Conservation (phyloP, 2,113 vertebrate species). For the Tetrax tetrax region DNA sequence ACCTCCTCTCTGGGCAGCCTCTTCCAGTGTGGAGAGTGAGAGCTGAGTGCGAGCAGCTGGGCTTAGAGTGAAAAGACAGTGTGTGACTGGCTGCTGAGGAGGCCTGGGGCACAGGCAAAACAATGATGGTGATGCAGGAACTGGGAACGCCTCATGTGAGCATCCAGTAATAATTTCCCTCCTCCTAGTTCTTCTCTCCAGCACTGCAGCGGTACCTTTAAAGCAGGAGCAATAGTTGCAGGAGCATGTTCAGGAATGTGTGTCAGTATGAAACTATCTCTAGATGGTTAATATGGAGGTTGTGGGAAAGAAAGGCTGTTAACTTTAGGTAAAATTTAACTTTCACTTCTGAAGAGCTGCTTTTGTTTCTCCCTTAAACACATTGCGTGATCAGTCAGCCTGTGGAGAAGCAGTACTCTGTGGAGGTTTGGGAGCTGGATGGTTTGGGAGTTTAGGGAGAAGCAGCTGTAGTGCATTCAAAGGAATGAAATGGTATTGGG, state of each 20-base stretch:
- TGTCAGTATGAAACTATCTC: neutral
- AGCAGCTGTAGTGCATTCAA: neutral
- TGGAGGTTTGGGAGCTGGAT: neutral
- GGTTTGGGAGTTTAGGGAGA: neutral
- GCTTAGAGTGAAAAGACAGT: neutral
- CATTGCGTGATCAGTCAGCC: neutral
- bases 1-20: too few species aligned
- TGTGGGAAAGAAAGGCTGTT: neutral
- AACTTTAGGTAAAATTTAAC: neutral
- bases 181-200: neutral
- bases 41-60: neutral
- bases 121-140: neutral
- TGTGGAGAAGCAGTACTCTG: accelerated
- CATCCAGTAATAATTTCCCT: neutral
- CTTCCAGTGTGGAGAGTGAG: too few species aligned
- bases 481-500: neutral
- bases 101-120: too few species aligned
- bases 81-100: neutral
- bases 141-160: neutral
- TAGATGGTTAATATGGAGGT: neutral
- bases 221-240: neutral
- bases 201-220: neutral
- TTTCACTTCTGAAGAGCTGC: neutral
- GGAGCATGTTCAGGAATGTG: neutral
- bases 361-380: neutral